These are phyloP conservation scores for Poecilia velifera DNA, from an alignment of 2,797 vertebrate genomes.

Conservation along the genomic window DNA sequence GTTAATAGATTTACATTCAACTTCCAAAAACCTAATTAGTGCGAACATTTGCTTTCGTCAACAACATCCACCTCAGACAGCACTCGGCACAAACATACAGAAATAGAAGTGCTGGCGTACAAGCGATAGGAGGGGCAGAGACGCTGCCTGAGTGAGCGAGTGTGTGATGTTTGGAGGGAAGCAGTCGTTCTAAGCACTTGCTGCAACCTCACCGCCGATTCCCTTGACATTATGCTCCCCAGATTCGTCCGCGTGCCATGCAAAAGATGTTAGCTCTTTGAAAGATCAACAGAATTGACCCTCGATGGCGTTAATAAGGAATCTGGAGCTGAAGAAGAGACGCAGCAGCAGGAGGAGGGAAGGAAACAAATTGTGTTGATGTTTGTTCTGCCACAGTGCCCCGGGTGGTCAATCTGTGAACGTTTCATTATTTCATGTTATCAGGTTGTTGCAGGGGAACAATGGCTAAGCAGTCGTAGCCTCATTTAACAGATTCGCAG, in stretches of 20 bases:
- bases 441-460: conserved; percentile 49
- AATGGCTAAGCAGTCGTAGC: conserved; percentile 39
- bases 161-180: conserved; percentile 49
- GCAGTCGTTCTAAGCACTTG: conserved; percentile 25
- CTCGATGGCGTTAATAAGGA: conserved; percentile 62
- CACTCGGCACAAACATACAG: conserved; percentile 52
- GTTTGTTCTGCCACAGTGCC: conserved; percentile 59
- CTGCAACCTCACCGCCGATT: conserved; percentile 42
- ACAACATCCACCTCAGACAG: conserved; percentile 43
- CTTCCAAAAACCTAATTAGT: conserved; percentile 53
- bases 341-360: conserved; percentile 21
- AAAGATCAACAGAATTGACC: conserved; percentile 66
- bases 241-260: conserved; percentile 43
- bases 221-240: conserved; percentile 57
- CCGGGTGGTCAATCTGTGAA: conserved; percentile 64
- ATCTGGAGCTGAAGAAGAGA: conserved; percentile 44
- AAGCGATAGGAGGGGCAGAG: conserved; percentile 34
- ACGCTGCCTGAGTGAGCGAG: conserved; percentile 19
- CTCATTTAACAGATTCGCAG: conserved; percentile 27
- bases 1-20: conserved; percentile 47
- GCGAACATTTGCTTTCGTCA: conserved; percentile 37
- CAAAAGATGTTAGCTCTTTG: conserved; percentile 57
- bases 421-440: conserved; percentile 35
- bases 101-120: conserved; percentile 57
- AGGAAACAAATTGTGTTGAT: conserved; percentile 60